phyloP scores from a whole-genome alignment of 2,888 invertebrate genomes.

The Carterocephalus palaemon region DNA sequence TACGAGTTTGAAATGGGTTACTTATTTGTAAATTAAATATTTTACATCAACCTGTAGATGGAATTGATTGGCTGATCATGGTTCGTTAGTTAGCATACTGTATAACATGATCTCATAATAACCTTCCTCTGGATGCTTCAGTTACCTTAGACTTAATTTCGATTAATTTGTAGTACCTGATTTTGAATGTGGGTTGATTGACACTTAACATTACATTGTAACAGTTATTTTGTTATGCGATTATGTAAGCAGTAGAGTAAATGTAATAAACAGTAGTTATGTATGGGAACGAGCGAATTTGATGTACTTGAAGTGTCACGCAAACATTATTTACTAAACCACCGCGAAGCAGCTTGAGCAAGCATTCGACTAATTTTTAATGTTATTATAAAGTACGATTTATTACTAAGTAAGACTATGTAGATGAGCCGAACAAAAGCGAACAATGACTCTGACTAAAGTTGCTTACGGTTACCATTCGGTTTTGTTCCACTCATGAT shows the following conservation, averaged over 20 bases:
- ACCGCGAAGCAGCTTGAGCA: slow-evolving; percentile 72
- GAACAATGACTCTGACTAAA: neutral
- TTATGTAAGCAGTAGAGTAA: slow-evolving; percentile 51
- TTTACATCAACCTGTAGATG: no score
- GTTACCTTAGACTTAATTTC: slow-evolving; percentile 76
- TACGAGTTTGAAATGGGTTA: neutral
- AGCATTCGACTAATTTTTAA: slow-evolving; percentile 67
- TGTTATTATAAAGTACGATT: slow-evolving; percentile 54
- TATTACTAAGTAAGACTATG: slow-evolving; percentile 44
- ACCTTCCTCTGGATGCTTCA: slow-evolving; percentile 67
- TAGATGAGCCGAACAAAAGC: slow-evolving; percentile 41
- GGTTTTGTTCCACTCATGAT: slow-evolving; percentile 12
- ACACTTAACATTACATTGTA: slow-evolving; percentile 69
- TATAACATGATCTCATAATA: slow-evolving; percentile 67
- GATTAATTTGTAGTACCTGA: slow-evolving; percentile 78
- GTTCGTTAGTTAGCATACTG: slow-evolving; percentile 35
- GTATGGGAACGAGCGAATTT: slow-evolving; percentile 69
- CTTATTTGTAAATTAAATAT: slow-evolving; percentile 17
- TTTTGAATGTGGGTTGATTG: slow-evolving; percentile 64
- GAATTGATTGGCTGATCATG: no score
- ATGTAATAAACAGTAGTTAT: slow-evolving; percentile 49
- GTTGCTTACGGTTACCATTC: neutral
- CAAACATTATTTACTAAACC: slow-evolving; percentile 62
- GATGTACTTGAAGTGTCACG: slow-evolving; percentile 52
- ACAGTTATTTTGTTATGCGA: slow-evolving; percentile 60